phyloP scores from a whole-genome alignment of 1,140 invertebrate genomes.

The Leptinotarsa undecemlineata region DNA sequence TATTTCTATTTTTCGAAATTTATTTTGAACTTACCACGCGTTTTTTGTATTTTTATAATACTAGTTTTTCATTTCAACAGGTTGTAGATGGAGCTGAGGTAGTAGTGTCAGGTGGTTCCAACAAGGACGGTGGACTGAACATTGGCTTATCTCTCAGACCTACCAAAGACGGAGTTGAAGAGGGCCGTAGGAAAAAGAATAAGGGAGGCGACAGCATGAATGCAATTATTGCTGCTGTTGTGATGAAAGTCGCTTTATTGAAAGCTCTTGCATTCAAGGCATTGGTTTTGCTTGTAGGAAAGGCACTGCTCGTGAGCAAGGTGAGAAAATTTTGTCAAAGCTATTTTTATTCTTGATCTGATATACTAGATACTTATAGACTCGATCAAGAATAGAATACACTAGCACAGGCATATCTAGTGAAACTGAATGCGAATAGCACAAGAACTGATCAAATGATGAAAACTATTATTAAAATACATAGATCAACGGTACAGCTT shows the following conservation, averaged over 20 bases:
- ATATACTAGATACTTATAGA: no score
- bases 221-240: constrained; percentile 73
- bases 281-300: constrained; percentile 78
- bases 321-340: constrained; percentile 34
- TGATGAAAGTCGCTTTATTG: constrained; percentile 77
- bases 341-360: no score
- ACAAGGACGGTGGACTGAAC: constrained; percentile 71
- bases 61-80: constrained; percentile 39
- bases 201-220: constrained; percentile 75
- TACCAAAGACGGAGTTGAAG: constrained; percentile 53
- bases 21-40: no score
- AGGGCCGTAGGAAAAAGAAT: constrained; percentile 67
- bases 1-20: no score
- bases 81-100: constrained; percentile 76
- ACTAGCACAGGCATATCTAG: no score
- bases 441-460: no score
- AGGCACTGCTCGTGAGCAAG: constrained; percentile 80
- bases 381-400: no score
- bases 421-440: no score
- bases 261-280: constrained; percentile 79
- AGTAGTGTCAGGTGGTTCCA: constrained; percentile 69
- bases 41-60: no score
- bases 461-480: no score
- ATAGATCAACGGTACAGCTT: no score
- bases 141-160: constrained; percentile 73